Conservation (phyloP, 2,113 vertebrate genomes). For the Petroica traversi region DNA sequence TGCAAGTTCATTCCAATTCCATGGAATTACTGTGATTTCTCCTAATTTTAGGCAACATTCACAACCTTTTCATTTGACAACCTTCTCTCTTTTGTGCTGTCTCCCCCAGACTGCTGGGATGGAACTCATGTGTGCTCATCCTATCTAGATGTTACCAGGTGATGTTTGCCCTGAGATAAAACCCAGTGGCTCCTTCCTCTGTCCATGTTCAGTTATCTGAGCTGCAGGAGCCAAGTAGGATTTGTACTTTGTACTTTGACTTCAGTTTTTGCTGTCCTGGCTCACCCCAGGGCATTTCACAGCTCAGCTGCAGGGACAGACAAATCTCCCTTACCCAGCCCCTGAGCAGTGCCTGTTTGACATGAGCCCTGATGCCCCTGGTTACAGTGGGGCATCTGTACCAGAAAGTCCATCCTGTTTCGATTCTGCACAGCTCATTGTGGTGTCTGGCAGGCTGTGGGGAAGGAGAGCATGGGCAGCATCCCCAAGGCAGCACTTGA, state of each 20-base stretch:
- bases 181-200: neutral
- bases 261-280: neutral
- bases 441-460: neutral
- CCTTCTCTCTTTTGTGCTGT: neutral
- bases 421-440: rapidly evolving
- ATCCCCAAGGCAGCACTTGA: neutral
- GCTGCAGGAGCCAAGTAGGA: neutral
- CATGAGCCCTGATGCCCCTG: neutral
- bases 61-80: neutral
- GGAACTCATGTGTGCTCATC: rapidly evolving
- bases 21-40: neutral
- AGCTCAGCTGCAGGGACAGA: neutral
- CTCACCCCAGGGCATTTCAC: neutral
- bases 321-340: neutral
- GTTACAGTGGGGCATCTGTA: neutral
- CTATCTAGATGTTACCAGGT: neutral
- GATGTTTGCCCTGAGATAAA: neutral
- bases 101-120: neutral
- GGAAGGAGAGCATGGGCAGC: neutral
- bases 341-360: rapidly evolving
- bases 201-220: neutral
- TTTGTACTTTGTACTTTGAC: neutral
- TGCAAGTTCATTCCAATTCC: neutral
- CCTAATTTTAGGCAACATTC: neutral
- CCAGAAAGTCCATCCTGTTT: neutral